phyloP scores from a whole-genome alignment of 2,113 vertebrate genomes.

The Gymnogyps californianus region DNA sequence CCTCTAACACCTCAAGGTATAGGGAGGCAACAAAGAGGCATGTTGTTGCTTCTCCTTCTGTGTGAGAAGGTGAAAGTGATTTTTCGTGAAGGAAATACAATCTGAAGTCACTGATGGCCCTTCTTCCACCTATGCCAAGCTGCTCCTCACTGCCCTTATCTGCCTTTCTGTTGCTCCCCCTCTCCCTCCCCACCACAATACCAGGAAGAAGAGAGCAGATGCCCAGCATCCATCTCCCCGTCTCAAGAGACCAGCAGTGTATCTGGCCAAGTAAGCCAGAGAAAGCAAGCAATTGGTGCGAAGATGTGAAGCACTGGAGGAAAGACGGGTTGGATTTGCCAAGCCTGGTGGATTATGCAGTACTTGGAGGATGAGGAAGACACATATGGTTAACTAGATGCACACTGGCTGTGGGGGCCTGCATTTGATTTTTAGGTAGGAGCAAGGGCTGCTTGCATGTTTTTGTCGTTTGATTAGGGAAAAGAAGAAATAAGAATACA shows the following conservation, averaged over 20 bases:
- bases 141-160: neutral
- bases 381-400: conserved; percentile 1
- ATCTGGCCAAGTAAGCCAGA: neutral
- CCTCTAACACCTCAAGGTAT: neutral
- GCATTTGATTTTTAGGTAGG: neutral
- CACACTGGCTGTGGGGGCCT: neutral
- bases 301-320: neutral
- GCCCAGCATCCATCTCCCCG: neutral
- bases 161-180: neutral
- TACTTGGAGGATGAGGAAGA: neutral
- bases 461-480: neutral
- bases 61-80: neutral
- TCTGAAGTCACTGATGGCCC: neutral
- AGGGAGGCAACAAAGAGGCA: neutral
- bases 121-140: neutral
- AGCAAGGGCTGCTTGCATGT: neutral
- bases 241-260: neutral
- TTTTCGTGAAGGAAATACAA: neutral
- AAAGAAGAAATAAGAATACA: neutral
- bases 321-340: neutral
- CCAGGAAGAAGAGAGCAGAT: neutral
- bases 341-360: conserved; percentile 4
- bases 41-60: neutral
- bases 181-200: neutral
- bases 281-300: neutral